phyloP scores from a whole-genome alignment of 2,113 vertebrate species.

The Cettia cetti region DNA sequence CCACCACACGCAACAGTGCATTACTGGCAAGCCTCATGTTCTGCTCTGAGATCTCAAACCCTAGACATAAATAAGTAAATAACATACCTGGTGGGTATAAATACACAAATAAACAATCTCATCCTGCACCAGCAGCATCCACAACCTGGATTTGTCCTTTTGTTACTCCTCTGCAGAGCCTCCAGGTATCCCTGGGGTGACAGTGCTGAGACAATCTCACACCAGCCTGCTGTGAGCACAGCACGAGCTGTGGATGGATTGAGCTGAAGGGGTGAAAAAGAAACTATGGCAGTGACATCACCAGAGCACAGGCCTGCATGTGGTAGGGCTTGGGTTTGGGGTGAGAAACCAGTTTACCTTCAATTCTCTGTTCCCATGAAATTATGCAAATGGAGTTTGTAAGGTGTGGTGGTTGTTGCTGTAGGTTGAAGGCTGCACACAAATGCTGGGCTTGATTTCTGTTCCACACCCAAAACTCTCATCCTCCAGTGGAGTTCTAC shows the following conservation, averaged over 20 bases:
- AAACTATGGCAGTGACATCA: neutral
- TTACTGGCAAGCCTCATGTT: accelerated
- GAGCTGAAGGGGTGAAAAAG: neutral
- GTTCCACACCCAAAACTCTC: neutral
- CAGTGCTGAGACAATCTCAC: neutral
- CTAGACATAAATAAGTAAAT: neutral
- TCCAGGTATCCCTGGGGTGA: neutral
- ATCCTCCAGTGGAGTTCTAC: neutral
- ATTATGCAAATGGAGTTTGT: accelerated
- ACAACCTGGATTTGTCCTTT: neutral
- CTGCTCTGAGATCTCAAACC: neutral
- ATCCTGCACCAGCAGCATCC: neutral
- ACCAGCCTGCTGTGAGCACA: accelerated
- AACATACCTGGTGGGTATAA: neutral
- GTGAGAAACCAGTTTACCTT: neutral
- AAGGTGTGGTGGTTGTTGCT: accelerated
- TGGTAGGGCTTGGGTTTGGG: neutral
- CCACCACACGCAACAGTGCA: neutral
- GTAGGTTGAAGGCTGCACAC: neutral
- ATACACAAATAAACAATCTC: neutral
- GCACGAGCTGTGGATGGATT: accelerated
- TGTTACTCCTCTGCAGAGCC: neutral
- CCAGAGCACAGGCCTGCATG: neutral
- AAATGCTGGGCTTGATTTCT: neutral
- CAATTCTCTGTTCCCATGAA: neutral